Evolutionary conservation across 37 sponge, comb jelly and placozoan species (phyloP).

Genomic region (Aplysina aerophoba): DNA sequence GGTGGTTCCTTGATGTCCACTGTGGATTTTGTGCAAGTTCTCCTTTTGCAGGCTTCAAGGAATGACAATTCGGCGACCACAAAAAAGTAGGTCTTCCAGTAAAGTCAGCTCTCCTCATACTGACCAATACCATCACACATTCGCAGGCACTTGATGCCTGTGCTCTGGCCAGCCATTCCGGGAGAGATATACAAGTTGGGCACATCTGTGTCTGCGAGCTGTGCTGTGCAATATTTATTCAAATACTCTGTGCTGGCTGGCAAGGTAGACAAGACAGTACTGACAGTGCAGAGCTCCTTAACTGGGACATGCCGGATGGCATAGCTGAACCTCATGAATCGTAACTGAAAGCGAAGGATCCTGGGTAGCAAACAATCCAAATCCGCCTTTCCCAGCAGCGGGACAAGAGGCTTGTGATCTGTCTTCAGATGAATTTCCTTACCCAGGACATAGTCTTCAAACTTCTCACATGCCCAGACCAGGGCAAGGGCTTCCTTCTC

Average conservation of each 20-base stretch:
- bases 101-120: not conserved
- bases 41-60: slow-evolving; percentile 24
- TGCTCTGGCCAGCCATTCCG: not conserved
- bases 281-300: slow-evolving; percentile 47
- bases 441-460: slow-evolving; percentile 44
- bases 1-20: slow-evolving; percentile 52
- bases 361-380: slow-evolving; percentile 45
- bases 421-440: slow-evolving; percentile 38
- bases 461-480: slow-evolving; percentile 57
- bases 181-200: not conserved
- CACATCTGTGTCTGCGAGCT: not conserved
- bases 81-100: not conserved
- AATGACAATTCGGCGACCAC: slow-evolving; percentile 41
- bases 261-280: slow-evolving; percentile 28
- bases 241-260: not conserved
- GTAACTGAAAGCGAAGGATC: slow-evolving; percentile 48
- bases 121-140: not conserved
- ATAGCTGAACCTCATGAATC: slow-evolving; percentile 52
- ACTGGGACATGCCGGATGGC: slow-evolving; percentile 55
- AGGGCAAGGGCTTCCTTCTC: too few species aligned
- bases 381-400: slow-evolving; percentile 41
- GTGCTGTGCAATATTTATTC: not conserved
- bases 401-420: slow-evolving; percentile 63
- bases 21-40: slow-evolving; percentile 42
- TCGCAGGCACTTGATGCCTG: not conserved